A percentile compares a stretch with the other conserved stretches of the same genome.
phyloP scores from a whole-genome alignment of 2,888 invertebrate genomes.

The Zeuzera pyrina region DNA sequence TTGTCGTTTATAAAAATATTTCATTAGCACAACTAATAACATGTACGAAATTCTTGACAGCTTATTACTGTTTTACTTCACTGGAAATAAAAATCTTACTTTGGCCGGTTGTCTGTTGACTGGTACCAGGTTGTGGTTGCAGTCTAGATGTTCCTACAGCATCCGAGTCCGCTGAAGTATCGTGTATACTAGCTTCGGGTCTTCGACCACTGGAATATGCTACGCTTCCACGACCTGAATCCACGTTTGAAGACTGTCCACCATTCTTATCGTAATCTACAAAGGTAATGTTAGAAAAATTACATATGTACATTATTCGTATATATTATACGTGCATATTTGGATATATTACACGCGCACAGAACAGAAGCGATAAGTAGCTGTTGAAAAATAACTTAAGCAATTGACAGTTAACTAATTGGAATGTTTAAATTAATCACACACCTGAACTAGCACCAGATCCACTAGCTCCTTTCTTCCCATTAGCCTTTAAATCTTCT shows the following conservation, averaged over 20 bases:
- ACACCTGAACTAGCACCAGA: constrained; percentile 76
- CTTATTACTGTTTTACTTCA: too few relatives aligned
- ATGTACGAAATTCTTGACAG: too few relatives aligned
- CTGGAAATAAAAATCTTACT: constrained; percentile 29
- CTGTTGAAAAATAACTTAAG: too few relatives aligned
- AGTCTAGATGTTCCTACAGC: constrained; percentile 40
- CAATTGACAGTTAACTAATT: too few relatives aligned
- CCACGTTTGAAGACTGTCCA: constrained; percentile 82
- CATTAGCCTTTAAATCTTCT: constrained; percentile 61
- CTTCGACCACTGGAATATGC: constrained; percentile 83
- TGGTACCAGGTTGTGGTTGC: constrained; percentile 49
- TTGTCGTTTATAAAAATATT: too few relatives aligned
- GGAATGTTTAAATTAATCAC: too few relatives aligned
- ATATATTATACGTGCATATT: too few relatives aligned
- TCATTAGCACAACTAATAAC: too few relatives aligned
- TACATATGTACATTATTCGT: neutral
- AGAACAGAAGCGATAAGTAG: too few relatives aligned
- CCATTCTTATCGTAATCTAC: constrained; percentile 83
- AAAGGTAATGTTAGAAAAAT: constrained; percentile 19
- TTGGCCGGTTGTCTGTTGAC: constrained; percentile 43
- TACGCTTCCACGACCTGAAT: constrained; percentile 86
- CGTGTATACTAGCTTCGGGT: constrained; percentile 66
- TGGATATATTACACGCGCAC: too few relatives aligned
- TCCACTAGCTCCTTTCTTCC: constrained; percentile 63
- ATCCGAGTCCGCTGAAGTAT: constrained; percentile 75